These are phyloP conservation scores for Torymus aiolomorphi DNA, from an alignment of 2,888 invertebrate species.

Conservation along the genomic window DNA sequence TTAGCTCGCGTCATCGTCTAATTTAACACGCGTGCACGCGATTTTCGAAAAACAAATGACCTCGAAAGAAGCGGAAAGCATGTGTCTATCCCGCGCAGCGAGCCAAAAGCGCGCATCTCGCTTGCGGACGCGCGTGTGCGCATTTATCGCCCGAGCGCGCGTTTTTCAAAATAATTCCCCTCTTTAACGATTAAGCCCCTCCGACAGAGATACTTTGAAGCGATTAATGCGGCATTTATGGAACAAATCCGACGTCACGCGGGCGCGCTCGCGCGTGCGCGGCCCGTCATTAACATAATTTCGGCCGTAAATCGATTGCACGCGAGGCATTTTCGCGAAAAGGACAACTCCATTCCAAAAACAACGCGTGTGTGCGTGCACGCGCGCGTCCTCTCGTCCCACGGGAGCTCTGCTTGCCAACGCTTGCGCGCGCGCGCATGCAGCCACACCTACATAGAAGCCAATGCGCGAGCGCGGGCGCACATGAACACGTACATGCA, in stretches of 20 bases:
- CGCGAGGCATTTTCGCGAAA: background rate
- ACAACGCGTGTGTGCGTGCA: background rate
- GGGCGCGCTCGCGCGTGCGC: background rate
- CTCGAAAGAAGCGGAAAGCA: too few relatives aligned
- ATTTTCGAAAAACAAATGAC: too few relatives aligned
- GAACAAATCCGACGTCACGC: slow-evolving; percentile 15
- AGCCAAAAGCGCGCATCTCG: background rate
- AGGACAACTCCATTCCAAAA: slow-evolving; percentile 11
- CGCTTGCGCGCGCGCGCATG: too few relatives aligned
- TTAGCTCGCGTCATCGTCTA: too few relatives aligned
- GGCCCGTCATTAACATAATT: slow-evolving; percentile 42
- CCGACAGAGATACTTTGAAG: slow-evolving; percentile 26
- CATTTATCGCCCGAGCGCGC: background rate
- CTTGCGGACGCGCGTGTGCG: too few relatives aligned
- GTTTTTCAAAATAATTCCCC: slow-evolving; percentile 25
- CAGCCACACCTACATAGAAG: too few relatives aligned
- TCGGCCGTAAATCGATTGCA: slow-evolving; percentile 30
- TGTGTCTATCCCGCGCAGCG: too few relatives aligned
- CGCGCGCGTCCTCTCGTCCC: too few relatives aligned
- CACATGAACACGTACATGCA: too few relatives aligned
- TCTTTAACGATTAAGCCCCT: slow-evolving; percentile 8
- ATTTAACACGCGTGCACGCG: too few relatives aligned
- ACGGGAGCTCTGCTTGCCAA: too few relatives aligned
- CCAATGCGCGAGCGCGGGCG: too few relatives aligned
- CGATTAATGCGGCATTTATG: slow-evolving; percentile 20